phyloP scores from a whole-genome alignment of 1,140 invertebrate species.

The Neuroterus valhalla region DNA sequence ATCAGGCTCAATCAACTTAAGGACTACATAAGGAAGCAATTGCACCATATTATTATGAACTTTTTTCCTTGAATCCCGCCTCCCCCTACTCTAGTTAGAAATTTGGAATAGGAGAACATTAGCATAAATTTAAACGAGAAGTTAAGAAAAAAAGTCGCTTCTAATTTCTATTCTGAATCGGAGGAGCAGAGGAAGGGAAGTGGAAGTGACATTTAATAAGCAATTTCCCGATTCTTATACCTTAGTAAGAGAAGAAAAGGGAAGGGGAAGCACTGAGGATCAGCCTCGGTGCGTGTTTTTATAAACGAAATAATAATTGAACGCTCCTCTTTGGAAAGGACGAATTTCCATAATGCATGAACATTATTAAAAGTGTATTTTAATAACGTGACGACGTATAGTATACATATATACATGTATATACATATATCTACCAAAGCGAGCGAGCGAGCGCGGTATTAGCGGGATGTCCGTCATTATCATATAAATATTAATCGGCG shows the following conservation, averaged over 20 bases:
- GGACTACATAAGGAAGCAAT: too few species aligned
- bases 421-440: too few species aligned
- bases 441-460: slow-evolving; percentile 34
- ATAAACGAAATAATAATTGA: slow-evolving; percentile 30
- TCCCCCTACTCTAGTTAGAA: too few species aligned
- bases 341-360: slow-evolving; percentile 51
- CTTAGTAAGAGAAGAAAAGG: neutral
- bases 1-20: too few species aligned
- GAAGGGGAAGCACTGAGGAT: slow-evolving; percentile 12
- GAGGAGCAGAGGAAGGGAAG: neutral
- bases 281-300: slow-evolving; percentile 2
- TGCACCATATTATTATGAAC: too few species aligned
- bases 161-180: neutral
- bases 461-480: slow-evolving; percentile 38
- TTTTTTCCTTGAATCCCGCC: too few species aligned
- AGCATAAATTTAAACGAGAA: neutral
- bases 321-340: slow-evolving; percentile 2
- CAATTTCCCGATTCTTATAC: slow-evolving; percentile 16
- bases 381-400: slow-evolving; percentile 42
- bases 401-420: too few species aligned
- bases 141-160: neutral
- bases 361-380: slow-evolving; percentile 50
- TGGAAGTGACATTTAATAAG: slow-evolving; percentile 22
- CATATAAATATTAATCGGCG: slow-evolving; percentile 54
- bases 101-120: too few species aligned